Base-by-base conservation (phyloP, 1,140 invertebrate species). In the Papilio aristodemus region DNA sequence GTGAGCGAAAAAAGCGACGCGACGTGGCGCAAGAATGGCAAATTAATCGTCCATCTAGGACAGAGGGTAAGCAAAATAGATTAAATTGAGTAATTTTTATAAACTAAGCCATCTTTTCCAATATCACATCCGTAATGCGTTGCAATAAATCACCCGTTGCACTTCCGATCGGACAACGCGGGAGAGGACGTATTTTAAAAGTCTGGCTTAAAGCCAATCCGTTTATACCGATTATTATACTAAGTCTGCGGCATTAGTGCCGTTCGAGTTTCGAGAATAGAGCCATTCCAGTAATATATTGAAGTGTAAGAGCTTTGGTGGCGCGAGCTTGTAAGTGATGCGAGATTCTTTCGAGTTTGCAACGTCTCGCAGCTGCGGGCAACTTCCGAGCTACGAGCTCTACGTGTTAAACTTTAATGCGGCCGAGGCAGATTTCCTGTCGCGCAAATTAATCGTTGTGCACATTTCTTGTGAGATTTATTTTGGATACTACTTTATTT, bases 141-240 rank as follows among this genome's bases (percentile, higher is more conserved):
- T 39, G 58, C n/a, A 62, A 62, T 62, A 39, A 37, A 62, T 62
- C 59, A 62, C 59, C 9, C 6, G n/a, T 17, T 62, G 59, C 59
- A 62, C 59, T 62, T 38, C 36, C 59, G 36, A 62, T 62, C 59
- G 8, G 36, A 39, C 43, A 50, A 3, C 25, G 22, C 17, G 27
- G 25, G 14, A 62, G 59, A 36, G 59, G 59, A 62, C 59, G 36
- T 62, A 62, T 62, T 62, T 62, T 62, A 62, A 62, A 62, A 62
- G 59, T 62, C 59, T 62, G 59, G 59, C 59, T 36, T 39, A 37
- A 62, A 37, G 59, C 59, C 59, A 62, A 62, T 62, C 32, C 59
- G 36, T 62, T 62, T 62, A 62, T 62, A 62, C 59, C 59, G 59
- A 62, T 62, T 62, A 62, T 62, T 62, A 62, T 62, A 62, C 59